phyloP scores from a whole-genome alignment of 2,797 vertebrate genomes.

The Oreochromis grahami region DNA sequence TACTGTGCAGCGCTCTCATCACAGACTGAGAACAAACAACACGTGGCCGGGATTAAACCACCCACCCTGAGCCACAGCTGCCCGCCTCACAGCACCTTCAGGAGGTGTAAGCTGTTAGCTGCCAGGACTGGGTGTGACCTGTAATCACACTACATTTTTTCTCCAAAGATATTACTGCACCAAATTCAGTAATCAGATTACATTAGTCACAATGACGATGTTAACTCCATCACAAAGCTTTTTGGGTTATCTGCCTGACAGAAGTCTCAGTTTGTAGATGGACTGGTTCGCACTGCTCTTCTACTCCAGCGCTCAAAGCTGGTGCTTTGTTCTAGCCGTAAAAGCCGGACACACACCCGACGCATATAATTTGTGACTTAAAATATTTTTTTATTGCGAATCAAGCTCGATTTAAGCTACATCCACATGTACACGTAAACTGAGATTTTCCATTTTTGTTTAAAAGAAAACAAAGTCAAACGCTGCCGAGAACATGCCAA shows the following conservation, averaged over 20 bases:
- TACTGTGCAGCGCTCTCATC: neutral
- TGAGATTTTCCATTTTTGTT: neutral
- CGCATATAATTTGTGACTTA: accelerated
- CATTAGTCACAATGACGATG: accelerated
- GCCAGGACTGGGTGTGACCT: neutral
- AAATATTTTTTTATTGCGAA: neutral
- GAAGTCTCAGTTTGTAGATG: neutral
- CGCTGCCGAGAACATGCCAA: neutral
- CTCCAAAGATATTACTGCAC: neutral
- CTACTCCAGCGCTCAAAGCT: accelerated
- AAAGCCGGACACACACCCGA: neutral
- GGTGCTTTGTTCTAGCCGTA: neutral
- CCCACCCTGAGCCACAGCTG: neutral
- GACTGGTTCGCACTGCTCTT: neutral
- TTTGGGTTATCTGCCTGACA: neutral
- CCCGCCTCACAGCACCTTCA: neutral
- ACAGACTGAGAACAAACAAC: neutral
- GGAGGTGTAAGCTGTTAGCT: neutral
- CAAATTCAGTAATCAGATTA: neutral
- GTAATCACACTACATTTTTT: neutral
- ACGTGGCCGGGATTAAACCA: neutral
- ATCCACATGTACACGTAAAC: neutral
- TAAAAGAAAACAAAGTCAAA: neutral
- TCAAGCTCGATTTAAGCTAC: neutral
- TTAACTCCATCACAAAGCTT: neutral